These are phyloP conservation scores for Uromys caudimaculatus DNA, from an alignment of 2,797 vertebrate genomes.

Conservation along the genomic window DNA sequence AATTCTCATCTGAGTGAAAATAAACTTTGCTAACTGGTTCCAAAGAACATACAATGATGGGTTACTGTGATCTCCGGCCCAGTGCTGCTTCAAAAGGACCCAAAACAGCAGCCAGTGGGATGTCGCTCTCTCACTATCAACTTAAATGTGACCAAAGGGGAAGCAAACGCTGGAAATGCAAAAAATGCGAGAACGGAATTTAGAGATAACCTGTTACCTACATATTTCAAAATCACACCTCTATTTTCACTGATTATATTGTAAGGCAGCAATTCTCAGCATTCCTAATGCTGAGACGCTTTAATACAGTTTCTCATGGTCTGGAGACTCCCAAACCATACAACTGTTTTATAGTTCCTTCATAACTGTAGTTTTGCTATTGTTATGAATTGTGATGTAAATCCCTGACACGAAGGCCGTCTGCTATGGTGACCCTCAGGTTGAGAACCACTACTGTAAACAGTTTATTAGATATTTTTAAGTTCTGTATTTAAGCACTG, in stretches of 20 bases:
- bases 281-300: not conserved
- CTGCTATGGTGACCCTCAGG: not conserved
- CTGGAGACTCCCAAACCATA: not conserved
- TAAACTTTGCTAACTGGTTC: not conserved
- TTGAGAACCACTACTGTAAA: not conserved
- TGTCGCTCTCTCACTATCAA: not conserved
- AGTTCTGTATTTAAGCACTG: not conserved
- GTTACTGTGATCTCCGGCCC: not conserved
- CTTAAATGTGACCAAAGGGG: not conserved
- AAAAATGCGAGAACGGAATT: not conserved
- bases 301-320: not conserved
- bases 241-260: not conserved
- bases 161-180: not conserved
- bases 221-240: not conserved
- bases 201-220: not conserved
- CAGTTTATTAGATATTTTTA: conserved; percentile 6
- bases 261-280: not conserved
- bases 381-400: not conserved
- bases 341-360: not conserved
- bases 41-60: not conserved
- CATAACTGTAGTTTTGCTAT: not conserved
- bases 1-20: conserved; percentile 28
- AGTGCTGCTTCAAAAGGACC: not conserved
- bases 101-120: not conserved
- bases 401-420: not conserved